Percentiles rank a stretch among this genome's conserved stretches.
phyloP scores from a whole-genome alignment of 2,113 vertebrate genomes.

The Alosa alosa region DNA sequence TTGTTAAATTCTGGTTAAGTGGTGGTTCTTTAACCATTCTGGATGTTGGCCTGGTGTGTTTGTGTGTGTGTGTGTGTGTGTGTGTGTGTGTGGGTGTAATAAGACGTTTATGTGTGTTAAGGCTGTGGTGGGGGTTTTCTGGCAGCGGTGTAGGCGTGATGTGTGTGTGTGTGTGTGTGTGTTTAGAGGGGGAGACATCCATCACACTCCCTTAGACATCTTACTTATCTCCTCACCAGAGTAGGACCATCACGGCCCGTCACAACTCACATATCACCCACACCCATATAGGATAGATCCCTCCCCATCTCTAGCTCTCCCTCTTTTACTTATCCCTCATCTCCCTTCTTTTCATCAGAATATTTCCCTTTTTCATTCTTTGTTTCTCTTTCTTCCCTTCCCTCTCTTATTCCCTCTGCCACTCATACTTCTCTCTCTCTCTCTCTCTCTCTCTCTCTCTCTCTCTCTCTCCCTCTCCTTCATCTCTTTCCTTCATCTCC shows the following conservation, averaged over 20 bases:
- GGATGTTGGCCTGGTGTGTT: constrained; percentile 27
- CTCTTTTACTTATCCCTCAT: too few species aligned
- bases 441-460: neutral
- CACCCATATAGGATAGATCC: neutral
- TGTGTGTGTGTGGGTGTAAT: constrained; percentile 32
- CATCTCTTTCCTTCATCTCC: neutral
- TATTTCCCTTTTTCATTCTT: neutral
- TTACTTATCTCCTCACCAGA: constrained; percentile 5
- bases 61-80: constrained; percentile 36
- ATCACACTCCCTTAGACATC: neutral
- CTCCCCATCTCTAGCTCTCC: neutral
- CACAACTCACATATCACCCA: neutral
- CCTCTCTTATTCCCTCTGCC: neutral
- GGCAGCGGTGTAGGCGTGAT: neutral
- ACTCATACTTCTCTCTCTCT: neutral
- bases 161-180: neutral
- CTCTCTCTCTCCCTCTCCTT: neutral
- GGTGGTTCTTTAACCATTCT: neutral
- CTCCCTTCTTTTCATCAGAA: too few species aligned
- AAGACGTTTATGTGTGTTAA: constrained; percentile 1
- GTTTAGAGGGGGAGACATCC: neutral
- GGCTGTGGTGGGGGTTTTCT: constrained; percentile 5
- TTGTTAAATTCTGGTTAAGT: neutral
- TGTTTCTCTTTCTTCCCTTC: neutral
- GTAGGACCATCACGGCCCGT: neutral